Evolutionary conservation across 2,888 invertebrate genomes (phyloP), one percentile per base, ranked within the genome.

Genomic region (Ptychoptera contaminata): DNA sequence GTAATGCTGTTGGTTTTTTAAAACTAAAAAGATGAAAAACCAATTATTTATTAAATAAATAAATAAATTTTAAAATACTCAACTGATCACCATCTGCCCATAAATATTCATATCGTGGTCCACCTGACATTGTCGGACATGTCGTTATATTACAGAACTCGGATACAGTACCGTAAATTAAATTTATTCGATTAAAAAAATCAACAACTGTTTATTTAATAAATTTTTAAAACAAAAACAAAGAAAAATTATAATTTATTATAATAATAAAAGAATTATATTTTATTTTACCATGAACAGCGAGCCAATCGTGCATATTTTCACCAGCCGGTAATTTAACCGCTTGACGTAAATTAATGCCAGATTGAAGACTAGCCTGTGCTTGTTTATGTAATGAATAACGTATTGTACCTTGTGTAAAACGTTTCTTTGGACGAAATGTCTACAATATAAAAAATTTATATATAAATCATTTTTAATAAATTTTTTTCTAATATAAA

Each of bases 41-140:
- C 16, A 37, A 11, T 35, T 12, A 37, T 23, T 15, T 16, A 37
- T 6, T 11, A 16, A 16, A 32, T n/a, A 14, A 2, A n/a, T 3
- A 31, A 29, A 14, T 30, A 14, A 11, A 15, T 16, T 16, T 16
- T 3, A 8, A 11, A 16, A 16, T 6, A 36, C 8, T 12, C 36
- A 12, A 32, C 32, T 32, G 75, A 31, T 74, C 74, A 10, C 86
- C 85, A 63, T 92, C 91, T 16, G 84, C 85, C 91, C 91, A 92
- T 35, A 88, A 68, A 60, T 92, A 92, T 61, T 91, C 90, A 61
- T 87, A 91, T 57, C 83, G 75, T 5, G 83, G 77, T 1, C 91
- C 91, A 2, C 91, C 92, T 16, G 81, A 82, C 91, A 92, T 92
- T 2, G 83, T 84, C 1, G 91, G 88, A 59, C 91, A 92, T 1